Evolutionary conservation across 2,113 vertebrate species (phyloP).

Genomic region (Catagonus wagneri): DNA sequence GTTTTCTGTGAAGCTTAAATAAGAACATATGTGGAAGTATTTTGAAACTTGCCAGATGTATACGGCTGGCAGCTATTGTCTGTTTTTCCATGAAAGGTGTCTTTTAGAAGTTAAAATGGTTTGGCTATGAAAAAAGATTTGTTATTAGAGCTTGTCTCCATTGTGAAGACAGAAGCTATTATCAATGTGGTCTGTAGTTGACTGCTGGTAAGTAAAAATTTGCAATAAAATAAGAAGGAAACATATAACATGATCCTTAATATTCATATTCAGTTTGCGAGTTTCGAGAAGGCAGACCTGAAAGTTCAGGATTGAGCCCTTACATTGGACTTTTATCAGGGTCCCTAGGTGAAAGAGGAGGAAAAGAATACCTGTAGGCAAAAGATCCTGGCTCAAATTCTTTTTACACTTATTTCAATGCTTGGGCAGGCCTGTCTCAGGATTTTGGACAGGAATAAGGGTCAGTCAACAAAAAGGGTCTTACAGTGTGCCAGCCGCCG

Average conservation of each 20-base stretch:
- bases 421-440: background rate
- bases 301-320: background rate
- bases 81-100: background rate
- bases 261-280: background rate
- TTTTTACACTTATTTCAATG: background rate
- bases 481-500: background rate
- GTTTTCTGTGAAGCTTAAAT: background rate
- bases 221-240: background rate
- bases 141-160: background rate
- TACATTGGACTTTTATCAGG: background rate
- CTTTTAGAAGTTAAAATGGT: background rate
- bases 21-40: background rate
- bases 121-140: background rate
- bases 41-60: background rate
- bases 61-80: background rate
- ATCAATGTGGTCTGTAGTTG: background rate
- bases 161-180: background rate
- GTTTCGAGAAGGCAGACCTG: background rate
- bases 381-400: background rate
- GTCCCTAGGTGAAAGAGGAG: too few relatives aligned
- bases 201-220: background rate
- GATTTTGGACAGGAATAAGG: background rate
- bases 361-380: background rate
- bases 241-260: background rate
- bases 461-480: background rate